phyloP scores from a whole-genome alignment of 2,888 invertebrate species.

The Caenorhabditis doughertyi region DNA sequence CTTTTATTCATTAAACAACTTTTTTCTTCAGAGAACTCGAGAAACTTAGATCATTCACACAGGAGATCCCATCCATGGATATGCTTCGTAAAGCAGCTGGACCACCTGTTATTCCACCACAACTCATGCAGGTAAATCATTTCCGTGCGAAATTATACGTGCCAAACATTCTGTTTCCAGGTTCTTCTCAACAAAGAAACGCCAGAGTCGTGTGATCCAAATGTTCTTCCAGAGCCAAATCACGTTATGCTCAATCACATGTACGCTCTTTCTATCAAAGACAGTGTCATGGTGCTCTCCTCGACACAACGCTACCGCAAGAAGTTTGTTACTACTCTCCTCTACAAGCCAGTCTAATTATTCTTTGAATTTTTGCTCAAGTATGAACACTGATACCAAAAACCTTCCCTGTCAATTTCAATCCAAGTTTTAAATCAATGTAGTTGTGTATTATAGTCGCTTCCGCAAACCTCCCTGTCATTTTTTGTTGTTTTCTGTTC shows the following conservation, averaged over 20 bases:
- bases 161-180: constrained; percentile 58
- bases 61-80: constrained; percentile 92
- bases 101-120: constrained; percentile 97
- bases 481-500: constrained; percentile 2
- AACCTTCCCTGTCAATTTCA: background rate
- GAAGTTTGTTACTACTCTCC: constrained; percentile 98
- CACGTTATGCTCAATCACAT: constrained; percentile 99
- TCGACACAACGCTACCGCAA: constrained; percentile 98
- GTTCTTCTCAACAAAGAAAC: constrained; percentile 99
- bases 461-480: constrained; percentile 2
- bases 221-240: constrained; percentile 97
- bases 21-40: constrained; percentile 77
- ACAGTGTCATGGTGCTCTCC: constrained; percentile 99
- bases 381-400: constrained; percentile 9
- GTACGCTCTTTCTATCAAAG: constrained; percentile 98
- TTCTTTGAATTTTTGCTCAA: background rate
- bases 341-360: constrained; percentile 94
- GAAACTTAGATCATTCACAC: constrained; percentile 78
- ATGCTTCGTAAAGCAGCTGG: constrained; percentile 95
- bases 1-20: background rate
- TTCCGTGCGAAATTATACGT: background rate
- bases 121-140: constrained; percentile 90
- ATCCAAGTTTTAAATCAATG: constrained; percentile 13
- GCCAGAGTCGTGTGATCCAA: constrained; percentile 97
- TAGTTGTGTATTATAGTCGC: constrained; percentile 35